Evolutionary conservation across 2,113 vertebrate genomes (phyloP), one percentile per base, ranked within the genome.

Genomic region (Progne subis): DNA sequence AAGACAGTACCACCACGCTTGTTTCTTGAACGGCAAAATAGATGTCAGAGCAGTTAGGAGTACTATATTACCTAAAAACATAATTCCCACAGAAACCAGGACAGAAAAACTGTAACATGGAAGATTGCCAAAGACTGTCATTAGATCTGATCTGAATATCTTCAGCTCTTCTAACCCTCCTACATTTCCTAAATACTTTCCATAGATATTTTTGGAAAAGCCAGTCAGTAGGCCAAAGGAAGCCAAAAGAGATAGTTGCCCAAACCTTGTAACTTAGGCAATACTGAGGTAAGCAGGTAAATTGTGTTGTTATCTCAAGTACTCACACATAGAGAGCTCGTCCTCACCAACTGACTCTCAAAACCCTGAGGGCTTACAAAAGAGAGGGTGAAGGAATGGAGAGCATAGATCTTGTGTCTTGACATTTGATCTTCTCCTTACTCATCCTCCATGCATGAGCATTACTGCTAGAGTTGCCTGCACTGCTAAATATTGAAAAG

Each of bases 401-500:
- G 34, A 64, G 34, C 1, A 0, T 0, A 53, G 95, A 93, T 85
- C 88, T 46, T n/a, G 43, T 82, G 59, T 74, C 90, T 28, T 34
- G 79, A 77, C 43, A 96, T 77, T 59, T 47, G 75, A 96, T 92
- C 32, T 56, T 70, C 43, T 43, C 53, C 47, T 43, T 61, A 44
- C 87, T 87, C 92, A 92, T 95, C 79, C 68, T 77, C 82, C 76
- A 90, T 92, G 90, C 85, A 81, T 63, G 26, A 94, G 76, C 1
- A 0, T 55, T 81, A 61, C 83, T 92, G 77, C 24, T 84, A 94
- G 76, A 86, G 86, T 86, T 92, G 72, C 86, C 80, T 39, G 29
- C 0, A 1, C 82, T 88, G 50, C 60, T 96, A 78, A 97, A 95
- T 96, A 96, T 86, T 95, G 83, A 88, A 88, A 81, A 88, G 44